Evolutionary conservation across 2,113 vertebrate species (phyloP).

Genomic region (Leucosticte australis): DNA sequence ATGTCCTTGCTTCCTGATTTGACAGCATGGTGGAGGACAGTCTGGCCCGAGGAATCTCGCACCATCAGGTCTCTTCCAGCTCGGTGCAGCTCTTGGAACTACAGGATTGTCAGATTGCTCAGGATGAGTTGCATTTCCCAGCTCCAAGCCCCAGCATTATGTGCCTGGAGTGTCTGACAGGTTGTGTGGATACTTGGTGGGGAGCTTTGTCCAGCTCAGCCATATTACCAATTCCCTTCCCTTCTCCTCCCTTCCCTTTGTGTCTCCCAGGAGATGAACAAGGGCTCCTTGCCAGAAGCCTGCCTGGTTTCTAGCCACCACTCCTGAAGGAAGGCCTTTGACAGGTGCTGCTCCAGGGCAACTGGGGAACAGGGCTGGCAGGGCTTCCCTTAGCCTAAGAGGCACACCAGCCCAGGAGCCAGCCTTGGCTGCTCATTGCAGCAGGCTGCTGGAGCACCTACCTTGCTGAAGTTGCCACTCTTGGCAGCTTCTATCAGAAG

Average conservation of each 20-base stretch:
- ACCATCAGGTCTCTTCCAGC: conserved; percentile 83
- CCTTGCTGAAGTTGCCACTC: conserved; percentile 85
- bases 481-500: conserved; percentile 86
- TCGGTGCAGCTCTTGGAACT: conserved; percentile 88
- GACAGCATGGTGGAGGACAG: conserved; percentile 88
- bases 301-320: background rate
- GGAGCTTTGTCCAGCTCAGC: background rate
- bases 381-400: background rate
- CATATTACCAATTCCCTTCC: background rate
- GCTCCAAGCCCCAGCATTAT: background rate
- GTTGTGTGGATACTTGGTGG: background rate
- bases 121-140: background rate
- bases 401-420: background rate
- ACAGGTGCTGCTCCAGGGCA: background rate
- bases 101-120: background rate
- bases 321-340: background rate
- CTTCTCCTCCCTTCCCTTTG: background rate
- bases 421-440: background rate
- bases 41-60: conserved; percentile 80
- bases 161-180: background rate
- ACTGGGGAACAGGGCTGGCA: accelerated
- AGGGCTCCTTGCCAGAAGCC: background rate
- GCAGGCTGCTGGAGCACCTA: conserved; percentile 12
- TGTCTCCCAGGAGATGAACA: background rate
- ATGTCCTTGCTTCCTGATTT: conserved; percentile 88